Conservation (phyloP, 2,888 invertebrate genomes). For the Exocentrus adspersus region DNA sequence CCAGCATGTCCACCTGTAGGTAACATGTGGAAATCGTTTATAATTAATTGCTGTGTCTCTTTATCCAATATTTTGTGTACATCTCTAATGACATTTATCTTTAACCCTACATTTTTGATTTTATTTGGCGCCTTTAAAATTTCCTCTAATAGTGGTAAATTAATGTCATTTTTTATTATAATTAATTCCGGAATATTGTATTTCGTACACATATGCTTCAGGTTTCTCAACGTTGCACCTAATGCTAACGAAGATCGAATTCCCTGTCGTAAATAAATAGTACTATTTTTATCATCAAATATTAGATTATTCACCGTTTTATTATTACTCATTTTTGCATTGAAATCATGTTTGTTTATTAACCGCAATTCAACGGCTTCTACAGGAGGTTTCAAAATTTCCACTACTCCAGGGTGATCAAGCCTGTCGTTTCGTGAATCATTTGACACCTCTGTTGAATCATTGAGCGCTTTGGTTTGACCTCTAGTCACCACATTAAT, state of each 20-base stretch:
- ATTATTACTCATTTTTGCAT: too few relatives aligned
- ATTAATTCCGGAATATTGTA: slow-evolving; percentile 4
- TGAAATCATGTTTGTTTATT: not conserved
- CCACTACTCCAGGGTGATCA: slow-evolving; percentile 33
- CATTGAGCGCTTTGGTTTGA: too few relatives aligned
- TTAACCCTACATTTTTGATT: too few relatives aligned
- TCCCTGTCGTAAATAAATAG: too few relatives aligned
- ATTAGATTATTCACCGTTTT: too few relatives aligned
- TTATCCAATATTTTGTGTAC: slow-evolving; percentile 1
- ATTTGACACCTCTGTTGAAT: too few relatives aligned
- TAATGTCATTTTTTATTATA: slow-evolving; percentile 32
- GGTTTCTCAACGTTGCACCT: slow-evolving; percentile 31
- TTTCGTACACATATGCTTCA: slow-evolving; percentile 25
- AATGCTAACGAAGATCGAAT: slow-evolving; percentile 23
- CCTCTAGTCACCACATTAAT: too few relatives aligned
- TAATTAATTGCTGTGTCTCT: slow-evolving; percentile 31
- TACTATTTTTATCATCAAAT: too few relatives aligned
- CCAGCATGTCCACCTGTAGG: slow-evolving; percentile 43
- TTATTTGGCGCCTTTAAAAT: too few relatives aligned
- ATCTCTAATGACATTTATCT: too few relatives aligned
- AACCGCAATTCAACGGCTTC: slow-evolving; percentile 20
- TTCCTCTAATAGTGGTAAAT: slow-evolving; percentile 17
- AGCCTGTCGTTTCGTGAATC: slow-evolving; percentile 15
- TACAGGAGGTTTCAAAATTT: slow-evolving; percentile 26
- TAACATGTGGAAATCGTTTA: slow-evolving; percentile 43